Base-by-base conservation (phyloP, 2,888 invertebrate species). In the Parnassius glacialis region DNA sequence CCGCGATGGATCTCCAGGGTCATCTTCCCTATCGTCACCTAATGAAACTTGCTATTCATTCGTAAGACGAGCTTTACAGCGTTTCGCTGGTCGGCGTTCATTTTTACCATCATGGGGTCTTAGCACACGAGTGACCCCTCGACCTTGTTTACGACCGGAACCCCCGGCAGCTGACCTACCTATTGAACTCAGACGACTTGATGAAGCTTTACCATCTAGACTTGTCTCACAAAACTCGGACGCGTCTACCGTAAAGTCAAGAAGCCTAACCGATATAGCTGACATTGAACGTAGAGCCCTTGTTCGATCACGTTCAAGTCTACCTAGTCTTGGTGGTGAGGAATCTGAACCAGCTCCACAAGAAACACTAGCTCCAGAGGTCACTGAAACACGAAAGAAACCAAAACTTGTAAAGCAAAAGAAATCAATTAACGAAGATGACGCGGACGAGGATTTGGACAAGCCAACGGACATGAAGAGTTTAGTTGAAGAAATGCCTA, bases 31-130 rank as follows among this genome's bases (percentile, higher is more conserved):
- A 47, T 97, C 97, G 57, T 97, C 97, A 67, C 97, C 97, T 5
- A 97, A 97, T 79, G 97, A 97, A 88, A 97, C 97, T 3, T 98
- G 98, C 81, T 98, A 98, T 85, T 97, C 97, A 74, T 98, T 98
- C 81, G 97, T 98, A 7, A 92, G 97, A 54, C 93, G 97, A 74
- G 97, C 97, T 11, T 93, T 98, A 57, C 95, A 97, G 92, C 95
- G 96, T 87, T 85, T 97, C 57, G 97, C 97, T 3, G 96, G 96
- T 3, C 93, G 95, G 9, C 92, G 94, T 0, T 93, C 93, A 9
- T 97, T 97, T 78, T 90, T 97, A 12, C 96, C 96, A 56, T 95
- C 96, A 0, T 96, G 96, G 96, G 94, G 94, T 58, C 71, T 86
- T 45, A 78, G 79, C 12, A 74, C 79, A 9, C 75, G 90, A 59